A percentile compares a stretch with the other conserved stretches of the same genome.
These are phyloP conservation scores for Cosmorhoe ocellata DNA, from an alignment of 2,888 invertebrate genomes.

Conservation along the genomic window DNA sequence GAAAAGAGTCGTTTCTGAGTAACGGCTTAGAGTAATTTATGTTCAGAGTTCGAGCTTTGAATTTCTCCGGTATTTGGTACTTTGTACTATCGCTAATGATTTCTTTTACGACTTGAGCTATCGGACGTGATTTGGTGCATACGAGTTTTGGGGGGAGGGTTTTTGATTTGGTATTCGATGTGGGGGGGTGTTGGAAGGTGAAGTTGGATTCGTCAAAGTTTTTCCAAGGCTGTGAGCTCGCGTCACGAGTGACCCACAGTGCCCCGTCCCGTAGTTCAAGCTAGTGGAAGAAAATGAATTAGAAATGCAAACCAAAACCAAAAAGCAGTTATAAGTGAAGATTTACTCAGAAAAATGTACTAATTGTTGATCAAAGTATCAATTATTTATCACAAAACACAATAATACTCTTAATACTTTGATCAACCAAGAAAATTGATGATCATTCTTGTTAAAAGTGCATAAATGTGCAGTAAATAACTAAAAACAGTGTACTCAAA, in stretches of 20 bases:
- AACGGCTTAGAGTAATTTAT: conserved; percentile 43
- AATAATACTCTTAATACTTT: too few relatives aligned
- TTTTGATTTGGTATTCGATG: conserved; percentile 36
- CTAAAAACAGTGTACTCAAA: too few relatives aligned
- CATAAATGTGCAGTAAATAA: too few relatives aligned
- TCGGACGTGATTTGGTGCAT: conserved; percentile 40
- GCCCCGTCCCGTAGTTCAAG: conserved; percentile 69
- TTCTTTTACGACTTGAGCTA: conserved; percentile 60
- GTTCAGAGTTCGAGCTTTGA: conserved; percentile 48
- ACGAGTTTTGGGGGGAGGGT: conserved; percentile 14
- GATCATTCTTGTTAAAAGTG: too few relatives aligned
- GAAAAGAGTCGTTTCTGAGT: conserved; percentile 61
- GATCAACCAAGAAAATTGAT: too few relatives aligned
- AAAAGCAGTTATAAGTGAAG: conserved; percentile 12
- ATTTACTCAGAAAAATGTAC: not conserved
- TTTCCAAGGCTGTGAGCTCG: conserved; percentile 61
- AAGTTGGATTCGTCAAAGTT: conserved; percentile 65
- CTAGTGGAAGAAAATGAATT: conserved; percentile 61
- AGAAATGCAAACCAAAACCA: conserved; percentile 34
- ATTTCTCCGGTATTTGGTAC: conserved; percentile 59
- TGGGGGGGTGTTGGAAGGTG: conserved; percentile 54
- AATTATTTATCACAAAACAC: too few relatives aligned
- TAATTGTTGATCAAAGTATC: not conserved
- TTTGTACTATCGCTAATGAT: conserved; percentile 57
- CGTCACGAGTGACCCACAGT: conserved; percentile 55